Evolutionary conservation across 2,888 invertebrate species (phyloP), one percentile per base, ranked within the genome.

Genomic region (Syrista parreyssii): DNA sequence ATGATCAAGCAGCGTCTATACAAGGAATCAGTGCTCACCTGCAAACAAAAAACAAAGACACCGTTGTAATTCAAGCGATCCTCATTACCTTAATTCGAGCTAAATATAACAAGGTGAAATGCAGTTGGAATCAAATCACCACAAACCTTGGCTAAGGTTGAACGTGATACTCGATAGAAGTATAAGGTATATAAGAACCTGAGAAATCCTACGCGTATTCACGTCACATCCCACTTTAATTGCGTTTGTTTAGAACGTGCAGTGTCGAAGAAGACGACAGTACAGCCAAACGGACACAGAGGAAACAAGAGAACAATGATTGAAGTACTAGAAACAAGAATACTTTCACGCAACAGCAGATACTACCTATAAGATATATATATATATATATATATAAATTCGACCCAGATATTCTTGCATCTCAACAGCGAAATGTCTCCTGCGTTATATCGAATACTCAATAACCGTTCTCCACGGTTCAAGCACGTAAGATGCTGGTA

Each of bases 171-270:
- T 55, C 55, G 55, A 55, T 23, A 23, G 55, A 55, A 9, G 9
- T 55, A 23, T 55, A 55, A 9, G 55, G 23, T 55, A 55, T 55
- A 55, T 55, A 55, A 55, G 55, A 40, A 40, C 23, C 23, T 40
- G 40, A 15, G 40, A 55, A 23, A 23, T 23, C 55, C 75, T 78
- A 82, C 79, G 81, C 81, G 77, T 77, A 83, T 84, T 81, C 75
- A 68, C 76, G 75, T 82, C 84, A 81, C 80, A 84, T 86, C 84
- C 77, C 82, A 77, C 81, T 84, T 85, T 85, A 86, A 88, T 86
- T 83, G 81, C 82, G 73, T 82, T 82, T 83, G 80, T 84, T 84
- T 80, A 71, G 80, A 78, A 81, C 79, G 78, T 75, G 79, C 69
- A 68, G 68, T 73, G 40, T 73, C 15, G 55, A 55, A 9, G 55